Evolutionary conservation across 2,113 vertebrate species (phyloP).

Genomic region (Aspiorhynchus laticeps): DNA sequence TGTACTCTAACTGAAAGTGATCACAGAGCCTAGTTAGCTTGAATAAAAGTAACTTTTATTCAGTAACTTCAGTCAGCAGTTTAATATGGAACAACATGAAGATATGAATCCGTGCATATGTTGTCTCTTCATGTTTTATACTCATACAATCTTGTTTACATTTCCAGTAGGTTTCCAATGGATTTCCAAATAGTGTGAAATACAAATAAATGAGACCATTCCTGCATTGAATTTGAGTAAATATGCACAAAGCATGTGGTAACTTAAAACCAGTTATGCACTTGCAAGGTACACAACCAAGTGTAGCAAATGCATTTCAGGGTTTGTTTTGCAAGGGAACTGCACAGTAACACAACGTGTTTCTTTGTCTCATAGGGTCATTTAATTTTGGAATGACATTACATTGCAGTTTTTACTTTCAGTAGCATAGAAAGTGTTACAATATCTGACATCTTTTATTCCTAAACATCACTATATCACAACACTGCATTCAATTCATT

Average conservation of each 20-base stretch:
- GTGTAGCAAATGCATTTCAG: slow-evolving; percentile 5
- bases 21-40: not conserved
- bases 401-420: slow-evolving; percentile 42
- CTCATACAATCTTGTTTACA: not conserved
- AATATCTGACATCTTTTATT: slow-evolving; percentile 10
- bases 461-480: not conserved
- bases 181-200: not conserved
- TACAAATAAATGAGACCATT: not conserved
- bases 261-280: slow-evolving; percentile 10
- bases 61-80: not conserved
- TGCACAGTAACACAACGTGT: not conserved
- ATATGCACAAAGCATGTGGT: slow-evolving; percentile 23
- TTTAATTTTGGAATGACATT: slow-evolving; percentile 58
- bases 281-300: not conserved
- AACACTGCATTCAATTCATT: slow-evolving; percentile 1
- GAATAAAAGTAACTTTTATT: not conserved
- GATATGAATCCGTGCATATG: not conserved
- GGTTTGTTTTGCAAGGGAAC: not conserved
- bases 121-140: not conserved
- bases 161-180: not conserved
- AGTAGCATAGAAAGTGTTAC: not conserved
- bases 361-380: slow-evolving; percentile 4
- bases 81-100: not conserved
- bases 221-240: not conserved
- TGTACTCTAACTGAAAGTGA: not conserved